These are phyloP conservation scores for Acanthisitta chloris DNA, from an alignment of 2,113 vertebrate species.

Conservation along the genomic window DNA sequence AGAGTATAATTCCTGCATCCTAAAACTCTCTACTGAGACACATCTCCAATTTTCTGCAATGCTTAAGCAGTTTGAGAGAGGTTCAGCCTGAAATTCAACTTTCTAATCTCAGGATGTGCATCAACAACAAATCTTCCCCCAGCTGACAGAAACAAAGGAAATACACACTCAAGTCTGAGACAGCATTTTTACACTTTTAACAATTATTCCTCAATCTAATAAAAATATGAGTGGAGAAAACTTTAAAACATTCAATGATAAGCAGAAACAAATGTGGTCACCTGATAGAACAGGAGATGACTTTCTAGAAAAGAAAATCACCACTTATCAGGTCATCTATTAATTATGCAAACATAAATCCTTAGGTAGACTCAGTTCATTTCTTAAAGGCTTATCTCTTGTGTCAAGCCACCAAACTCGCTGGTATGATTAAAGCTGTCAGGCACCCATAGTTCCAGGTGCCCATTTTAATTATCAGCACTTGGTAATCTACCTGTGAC, in stretches of 20 bases:
- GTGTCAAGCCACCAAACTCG: neutral
- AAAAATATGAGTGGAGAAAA: neutral
- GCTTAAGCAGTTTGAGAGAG: neutral
- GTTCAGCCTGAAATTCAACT: neutral
- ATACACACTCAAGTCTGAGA: neutral
- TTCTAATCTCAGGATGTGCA: neutral
- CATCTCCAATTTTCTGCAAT: neutral
- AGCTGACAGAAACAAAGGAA: neutral
- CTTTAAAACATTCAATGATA: neutral
- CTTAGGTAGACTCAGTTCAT: neutral
- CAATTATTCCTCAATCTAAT: neutral
- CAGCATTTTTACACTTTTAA: neutral
- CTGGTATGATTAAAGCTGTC: neutral
- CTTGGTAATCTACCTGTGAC: neutral
- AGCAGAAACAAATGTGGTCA: neutral
- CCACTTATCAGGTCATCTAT: neutral
- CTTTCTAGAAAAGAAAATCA: neutral
- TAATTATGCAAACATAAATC: neutral
- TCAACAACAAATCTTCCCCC: neutral
- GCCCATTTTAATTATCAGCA: neutral
- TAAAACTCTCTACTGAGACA: neutral
- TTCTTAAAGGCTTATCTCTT: neutral
- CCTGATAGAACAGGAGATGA: neutral
- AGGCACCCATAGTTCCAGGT: neutral
- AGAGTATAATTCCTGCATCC: neutral